A percentile compares a stretch with the other conserved stretches of the same genome.
Conservation (phyloP, 64 coral and sea anemone genomes). For the Astreopora myriophthalma region DNA sequence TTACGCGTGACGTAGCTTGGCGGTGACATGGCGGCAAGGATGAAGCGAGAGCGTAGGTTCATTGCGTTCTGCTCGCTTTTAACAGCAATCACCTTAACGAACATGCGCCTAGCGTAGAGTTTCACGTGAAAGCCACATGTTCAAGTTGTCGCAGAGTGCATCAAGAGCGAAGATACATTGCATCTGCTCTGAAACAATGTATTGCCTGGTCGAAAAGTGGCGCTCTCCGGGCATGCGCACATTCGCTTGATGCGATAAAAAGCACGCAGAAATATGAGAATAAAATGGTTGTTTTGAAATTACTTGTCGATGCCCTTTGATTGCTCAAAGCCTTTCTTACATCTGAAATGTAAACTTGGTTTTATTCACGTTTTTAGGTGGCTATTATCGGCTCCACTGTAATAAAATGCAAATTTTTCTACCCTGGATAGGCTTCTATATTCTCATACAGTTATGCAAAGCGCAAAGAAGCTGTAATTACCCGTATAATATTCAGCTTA, state of each 20-base stretch:
- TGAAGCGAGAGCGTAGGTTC: too few species aligned
- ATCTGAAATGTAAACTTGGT: neutral
- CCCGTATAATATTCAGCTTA: neutral
- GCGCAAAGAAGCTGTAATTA: neutral
- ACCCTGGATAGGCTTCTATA: neutral
- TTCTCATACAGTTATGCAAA: neutral
- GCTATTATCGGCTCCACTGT: neutral
- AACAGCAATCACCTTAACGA: too few species aligned
- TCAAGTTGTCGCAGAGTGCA: too few species aligned
- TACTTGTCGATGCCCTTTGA: neutral
- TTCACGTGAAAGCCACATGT: too few species aligned
- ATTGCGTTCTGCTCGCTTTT: too few species aligned
- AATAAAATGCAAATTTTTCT: conserved; percentile 4
- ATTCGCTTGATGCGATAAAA: neutral
- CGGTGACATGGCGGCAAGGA: too few species aligned
- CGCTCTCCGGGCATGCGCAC: neutral
- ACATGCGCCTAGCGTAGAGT: too few species aligned
- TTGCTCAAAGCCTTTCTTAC: neutral
- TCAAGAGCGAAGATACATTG: too few species aligned
- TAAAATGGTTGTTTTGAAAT: neutral
- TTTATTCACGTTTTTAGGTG: neutral
- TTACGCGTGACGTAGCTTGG: too few species aligned
- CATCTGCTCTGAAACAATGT: too few species aligned
- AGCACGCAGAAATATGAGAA: neutral
- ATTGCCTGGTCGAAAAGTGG: too few species aligned